These are phyloP conservation scores for Charina bottae DNA, from an alignment of 2,113 vertebrate species.

Conservation along the genomic window DNA sequence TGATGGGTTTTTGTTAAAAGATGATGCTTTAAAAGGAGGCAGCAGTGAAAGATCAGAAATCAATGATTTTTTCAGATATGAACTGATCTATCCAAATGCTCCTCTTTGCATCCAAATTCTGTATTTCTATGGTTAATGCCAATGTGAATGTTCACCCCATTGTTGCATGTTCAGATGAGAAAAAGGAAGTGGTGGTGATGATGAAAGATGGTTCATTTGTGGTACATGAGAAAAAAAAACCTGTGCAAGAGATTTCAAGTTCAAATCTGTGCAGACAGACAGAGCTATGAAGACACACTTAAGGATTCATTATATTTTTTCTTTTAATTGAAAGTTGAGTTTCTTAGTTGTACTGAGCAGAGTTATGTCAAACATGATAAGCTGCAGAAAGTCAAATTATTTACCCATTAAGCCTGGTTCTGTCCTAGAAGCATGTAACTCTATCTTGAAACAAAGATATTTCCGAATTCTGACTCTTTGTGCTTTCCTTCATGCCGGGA, in stretches of 20 bases:
- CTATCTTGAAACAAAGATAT: neutral
- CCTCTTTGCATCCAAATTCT: neutral
- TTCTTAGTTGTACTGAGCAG: neutral
- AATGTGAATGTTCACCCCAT: neutral
- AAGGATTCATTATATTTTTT: neutral
- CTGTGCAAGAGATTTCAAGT: neutral
- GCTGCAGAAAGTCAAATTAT: neutral
- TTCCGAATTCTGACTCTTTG: neutral
- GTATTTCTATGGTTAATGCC: neutral
- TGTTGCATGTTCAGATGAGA: neutral
- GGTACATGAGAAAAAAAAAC: neutral
- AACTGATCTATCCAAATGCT: neutral
- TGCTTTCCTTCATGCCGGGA: neutral
- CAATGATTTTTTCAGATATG: neutral
- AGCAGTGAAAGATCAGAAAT: neutral
- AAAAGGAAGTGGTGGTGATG: neutral
- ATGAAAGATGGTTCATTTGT: neutral
- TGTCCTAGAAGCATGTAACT: neutral
- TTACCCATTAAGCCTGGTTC: neutral
- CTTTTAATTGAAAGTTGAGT: neutral
- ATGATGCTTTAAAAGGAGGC: neutral
- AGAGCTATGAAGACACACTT: neutral
- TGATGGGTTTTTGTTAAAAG: neutral
- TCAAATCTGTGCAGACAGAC: too few species aligned
- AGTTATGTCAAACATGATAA: neutral